Evolutionary conservation across 2,113 vertebrate species (phyloP), one percentile per base, ranked within the genome.

Genomic region (Emydura subglobosa): DNA sequence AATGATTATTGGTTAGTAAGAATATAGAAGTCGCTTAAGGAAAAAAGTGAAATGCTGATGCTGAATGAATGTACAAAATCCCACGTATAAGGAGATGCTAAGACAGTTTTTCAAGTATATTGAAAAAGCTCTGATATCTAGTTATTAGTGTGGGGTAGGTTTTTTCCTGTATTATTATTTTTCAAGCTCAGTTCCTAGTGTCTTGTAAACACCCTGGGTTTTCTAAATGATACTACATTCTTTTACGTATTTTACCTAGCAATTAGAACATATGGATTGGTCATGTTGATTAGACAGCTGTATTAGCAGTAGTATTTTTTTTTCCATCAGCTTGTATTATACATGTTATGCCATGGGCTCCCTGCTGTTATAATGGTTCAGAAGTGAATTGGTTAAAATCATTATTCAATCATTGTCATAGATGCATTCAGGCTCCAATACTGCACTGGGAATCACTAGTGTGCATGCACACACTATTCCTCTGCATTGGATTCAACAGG

Each of bases 1-100:
- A 96, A 95, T 95, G 93, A 96, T 96, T 96, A 96, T 86, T 97
- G 90, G 88, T 94, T 96, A 91, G 65, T 82, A 92, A 85, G 85
- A 88, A 88, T 91, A 44, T 1, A 96, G 95, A 97, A 96, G 94
- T 91, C 65, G 78, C 78, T 95, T 94, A 89, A 94, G 84, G 87
- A 91, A 96, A 95, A 96, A 91, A 91, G 96, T 94, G 91, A 96
- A 96, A 92, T 87, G 27, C 83, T 88, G 44, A 85, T 95, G 87
- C 88, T 89, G 82, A 93, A 92, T 84, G 82, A 95, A 95, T 84
- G 82, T 83, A 90, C 72, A 39, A 96, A 95, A 68, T 59, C 42
- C 82, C 88, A 92, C 82, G 76, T 59, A 44, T 17, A 92, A 93
- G 14, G 54, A 27, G 57, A 79, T 5, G 79, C 44, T 19, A 59